Percentiles rank a stretch among this genome's conserved stretches.
Conservation (phyloP, 2,113 vertebrate genomes). For the Piprites chloris region DNA sequence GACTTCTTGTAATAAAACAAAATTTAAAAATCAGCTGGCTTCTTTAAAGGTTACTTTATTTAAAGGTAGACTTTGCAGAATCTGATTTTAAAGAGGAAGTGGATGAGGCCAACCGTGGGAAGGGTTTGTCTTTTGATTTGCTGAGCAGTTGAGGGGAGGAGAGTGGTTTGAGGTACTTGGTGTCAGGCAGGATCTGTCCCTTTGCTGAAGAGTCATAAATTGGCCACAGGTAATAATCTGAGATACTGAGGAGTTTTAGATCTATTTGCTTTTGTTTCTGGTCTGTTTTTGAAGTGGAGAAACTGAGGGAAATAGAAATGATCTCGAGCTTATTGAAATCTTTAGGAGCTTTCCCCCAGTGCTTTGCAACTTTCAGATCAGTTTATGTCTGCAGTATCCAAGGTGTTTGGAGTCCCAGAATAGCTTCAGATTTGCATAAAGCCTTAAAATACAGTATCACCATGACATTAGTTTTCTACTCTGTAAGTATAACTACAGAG, state of each 20-base stretch:
- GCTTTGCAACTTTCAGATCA: not conserved
- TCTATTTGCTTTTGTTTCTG: not conserved
- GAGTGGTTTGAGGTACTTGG: not conserved
- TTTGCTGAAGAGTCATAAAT: not conserved
- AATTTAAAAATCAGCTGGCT: not conserved
- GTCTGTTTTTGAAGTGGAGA: not conserved
- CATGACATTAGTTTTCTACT: not conserved
- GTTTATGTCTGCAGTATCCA: not conserved
- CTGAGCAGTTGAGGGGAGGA: not conserved
- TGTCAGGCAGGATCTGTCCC: not conserved
- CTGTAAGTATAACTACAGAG: not conserved
- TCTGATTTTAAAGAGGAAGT: conserved; percentile 44
- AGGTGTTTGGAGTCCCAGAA: not conserved
- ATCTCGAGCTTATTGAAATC: not conserved
- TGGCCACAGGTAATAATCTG: not conserved
- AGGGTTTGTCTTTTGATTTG: not conserved
- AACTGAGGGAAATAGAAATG: not conserved
- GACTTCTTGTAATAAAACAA: not conserved
- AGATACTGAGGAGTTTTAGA: not conserved
- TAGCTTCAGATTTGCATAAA: not conserved
- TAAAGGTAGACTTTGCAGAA: not conserved
- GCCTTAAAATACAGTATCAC: not conserved
- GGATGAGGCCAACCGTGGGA: not conserved
- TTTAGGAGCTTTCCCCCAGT: not conserved
- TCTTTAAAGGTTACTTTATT: not conserved